Percentiles rank a stretch among this genome's conserved stretches.
Evolutionary conservation across 2,113 vertebrate species (phyloP).

Genomic region (Delphinus delphis): DNA sequence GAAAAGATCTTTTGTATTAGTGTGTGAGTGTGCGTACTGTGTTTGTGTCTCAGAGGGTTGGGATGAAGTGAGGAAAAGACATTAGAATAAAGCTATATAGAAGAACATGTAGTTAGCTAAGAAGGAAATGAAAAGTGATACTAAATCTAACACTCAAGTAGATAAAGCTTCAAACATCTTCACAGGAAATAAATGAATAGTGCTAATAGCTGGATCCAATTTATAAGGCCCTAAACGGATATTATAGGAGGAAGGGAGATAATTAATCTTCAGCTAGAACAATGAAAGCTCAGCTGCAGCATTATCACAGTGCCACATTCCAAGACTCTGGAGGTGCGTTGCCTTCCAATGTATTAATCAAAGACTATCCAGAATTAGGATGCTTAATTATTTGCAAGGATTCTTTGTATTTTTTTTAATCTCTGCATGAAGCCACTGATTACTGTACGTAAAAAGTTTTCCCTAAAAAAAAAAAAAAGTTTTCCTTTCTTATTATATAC

Average conservation of each 20-base stretch:
- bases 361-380: constrained; percentile 69
- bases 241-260: constrained; percentile 76
- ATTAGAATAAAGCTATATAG: constrained; percentile 61
- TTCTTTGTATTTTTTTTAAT: constrained; percentile 68
- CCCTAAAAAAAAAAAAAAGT: neutral
- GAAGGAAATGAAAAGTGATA: constrained; percentile 73
- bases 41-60: neutral
- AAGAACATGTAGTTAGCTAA: constrained; percentile 58
- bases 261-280: constrained; percentile 78
- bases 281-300: constrained; percentile 76
- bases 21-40: neutral
- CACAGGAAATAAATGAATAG: constrained; percentile 73
- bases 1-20: neutral
- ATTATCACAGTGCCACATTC: constrained; percentile 72
- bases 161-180: constrained; percentile 48
- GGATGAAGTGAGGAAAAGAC: neutral
- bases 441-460: constrained; percentile 28
- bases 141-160: constrained; percentile 38
- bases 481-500: constrained; percentile 20
- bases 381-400: constrained; percentile 77
- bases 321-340: constrained; percentile 69
- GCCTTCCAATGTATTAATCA: constrained; percentile 76
- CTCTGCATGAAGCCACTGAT: constrained; percentile 61
- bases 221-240: constrained; percentile 61
- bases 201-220: constrained; percentile 70